Evolutionary conservation across 2,113 vertebrate genomes (phyloP).

Genomic region (Mustela nigripes): DNA sequence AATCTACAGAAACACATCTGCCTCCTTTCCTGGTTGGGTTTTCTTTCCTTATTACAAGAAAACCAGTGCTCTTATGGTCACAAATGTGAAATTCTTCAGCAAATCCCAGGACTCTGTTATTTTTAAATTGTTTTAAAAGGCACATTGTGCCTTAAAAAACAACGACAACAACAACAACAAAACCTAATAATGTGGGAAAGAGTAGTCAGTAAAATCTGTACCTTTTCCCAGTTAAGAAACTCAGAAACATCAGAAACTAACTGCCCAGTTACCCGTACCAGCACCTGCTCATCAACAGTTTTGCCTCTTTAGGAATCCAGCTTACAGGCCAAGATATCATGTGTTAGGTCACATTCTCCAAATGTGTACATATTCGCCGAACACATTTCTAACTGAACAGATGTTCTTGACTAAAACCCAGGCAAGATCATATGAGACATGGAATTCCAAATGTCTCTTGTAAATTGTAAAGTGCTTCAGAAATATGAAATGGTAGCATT

Average conservation of each 20-base stretch:
- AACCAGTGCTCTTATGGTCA: background rate
- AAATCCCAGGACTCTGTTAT: background rate
- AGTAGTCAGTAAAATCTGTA: slow-evolving; percentile 4
- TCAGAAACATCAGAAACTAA: slow-evolving; percentile 13
- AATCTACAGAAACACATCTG: background rate
- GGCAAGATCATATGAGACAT: slow-evolving; percentile 18
- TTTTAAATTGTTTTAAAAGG: slow-evolving; percentile 8
- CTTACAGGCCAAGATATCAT: background rate
- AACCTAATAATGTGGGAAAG: background rate
- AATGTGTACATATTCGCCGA: background rate
- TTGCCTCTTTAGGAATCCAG: background rate
- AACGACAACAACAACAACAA: no score
- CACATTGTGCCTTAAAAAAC: background rate
- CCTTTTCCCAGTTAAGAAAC: background rate
- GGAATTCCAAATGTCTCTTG: background rate
- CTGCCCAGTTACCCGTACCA: background rate
- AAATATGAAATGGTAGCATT: background rate
- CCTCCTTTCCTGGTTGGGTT: background rate
- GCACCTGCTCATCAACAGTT: background rate
- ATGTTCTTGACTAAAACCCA: slow-evolving; percentile 10
- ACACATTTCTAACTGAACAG: slow-evolving; percentile 29
- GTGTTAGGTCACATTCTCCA: slow-evolving; percentile 7
- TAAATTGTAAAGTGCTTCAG: slow-evolving; percentile 5
- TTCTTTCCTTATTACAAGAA: slow-evolving; percentile 1
- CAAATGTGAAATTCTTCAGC: background rate